A percentile compares a stretch with the other conserved stretches of the same genome.
These are phyloP conservation scores for roundworm (Caenorhabditis elegans) DNA, from an alignment of 1,140 invertebrate genomes.

Conservation along the genomic window DNA sequence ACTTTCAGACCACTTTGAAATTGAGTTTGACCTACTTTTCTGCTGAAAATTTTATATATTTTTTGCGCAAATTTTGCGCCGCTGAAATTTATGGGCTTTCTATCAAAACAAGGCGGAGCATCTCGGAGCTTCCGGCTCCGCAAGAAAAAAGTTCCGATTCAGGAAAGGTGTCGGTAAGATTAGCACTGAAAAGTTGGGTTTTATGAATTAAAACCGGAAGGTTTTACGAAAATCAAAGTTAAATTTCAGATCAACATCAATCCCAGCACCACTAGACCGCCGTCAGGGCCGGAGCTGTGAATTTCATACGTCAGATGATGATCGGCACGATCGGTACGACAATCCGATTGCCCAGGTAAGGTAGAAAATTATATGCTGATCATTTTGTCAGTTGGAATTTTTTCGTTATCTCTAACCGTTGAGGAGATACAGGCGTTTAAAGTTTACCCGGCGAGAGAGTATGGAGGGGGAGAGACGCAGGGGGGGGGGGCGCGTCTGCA, in stretches of 20 bases:
- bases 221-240: no score
- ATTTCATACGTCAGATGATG: background rate
- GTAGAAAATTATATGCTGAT: background rate
- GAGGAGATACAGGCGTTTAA: no score
- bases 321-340: conserved; percentile 14
- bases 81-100: background rate
- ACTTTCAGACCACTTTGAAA: no score
- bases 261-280: conserved; percentile 15
- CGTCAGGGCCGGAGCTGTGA: conserved; percentile 10
- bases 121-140: background rate
- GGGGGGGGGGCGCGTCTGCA: no score
- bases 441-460: background rate
- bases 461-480: no score
- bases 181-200: no score
- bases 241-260: conserved; percentile 1
- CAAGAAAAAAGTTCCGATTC: background rate
- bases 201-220: no score
- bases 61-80: no score
- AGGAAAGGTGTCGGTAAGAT: background rate
- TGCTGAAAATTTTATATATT: no score
- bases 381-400: no score
- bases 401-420: no score
- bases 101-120: background rate
- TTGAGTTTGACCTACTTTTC: no score
- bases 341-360: conserved; percentile 32